Base-by-base conservation (phyloP, 2,888 invertebrate genomes). In the Stomorhina lunata region DNA sequence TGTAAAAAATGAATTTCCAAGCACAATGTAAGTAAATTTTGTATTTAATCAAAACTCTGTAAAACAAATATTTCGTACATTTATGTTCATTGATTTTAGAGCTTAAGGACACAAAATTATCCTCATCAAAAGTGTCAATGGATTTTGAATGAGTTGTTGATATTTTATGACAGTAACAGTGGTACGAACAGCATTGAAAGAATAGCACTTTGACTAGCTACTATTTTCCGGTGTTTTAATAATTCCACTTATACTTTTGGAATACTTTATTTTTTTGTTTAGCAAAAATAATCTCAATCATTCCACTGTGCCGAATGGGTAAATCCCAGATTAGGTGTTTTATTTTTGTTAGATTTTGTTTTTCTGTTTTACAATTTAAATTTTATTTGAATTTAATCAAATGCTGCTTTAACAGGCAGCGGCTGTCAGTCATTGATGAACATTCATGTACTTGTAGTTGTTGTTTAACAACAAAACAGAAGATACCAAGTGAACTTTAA, bases 41-140 rank as follows among this genome's bases (percentile, higher is more conserved):
- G n/a, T n/a, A n/a, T n/a, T 37, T 37, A 37, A 6, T 12, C 9
- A 40, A 40, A 40, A 40, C 5, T 40, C 3, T 5, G n/a, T 15
- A 15, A 40, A 12, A 22, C n/a, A n/a, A 22, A 48, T 69, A 59
- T 68, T 71, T 80, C 72, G 88, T 85, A 81, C 88, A 89, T 88
- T 88, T 87, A 87, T 88, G 88, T 89, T 89, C 89, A 89, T 89
- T 88, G 89, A 88, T 88, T 88, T 89, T 87, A 87, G 86, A 85
- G 86, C 89, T 88, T 88, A 88, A 89, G 87, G 84, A 84, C 86
- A 57, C 32, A 32, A n/a, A n/a, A n/a, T n/a, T n/a, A n/a, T 32
- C 29, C 27, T 15, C 7, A 7, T 53, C 27, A 10, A 37, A 17
- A 61, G 27, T 27, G 25, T 29, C 84, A 78, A 66, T 73, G 75